Evolutionary conservation across 2,888 invertebrate species (phyloP).

Genomic region (Julus scanicus): DNA sequence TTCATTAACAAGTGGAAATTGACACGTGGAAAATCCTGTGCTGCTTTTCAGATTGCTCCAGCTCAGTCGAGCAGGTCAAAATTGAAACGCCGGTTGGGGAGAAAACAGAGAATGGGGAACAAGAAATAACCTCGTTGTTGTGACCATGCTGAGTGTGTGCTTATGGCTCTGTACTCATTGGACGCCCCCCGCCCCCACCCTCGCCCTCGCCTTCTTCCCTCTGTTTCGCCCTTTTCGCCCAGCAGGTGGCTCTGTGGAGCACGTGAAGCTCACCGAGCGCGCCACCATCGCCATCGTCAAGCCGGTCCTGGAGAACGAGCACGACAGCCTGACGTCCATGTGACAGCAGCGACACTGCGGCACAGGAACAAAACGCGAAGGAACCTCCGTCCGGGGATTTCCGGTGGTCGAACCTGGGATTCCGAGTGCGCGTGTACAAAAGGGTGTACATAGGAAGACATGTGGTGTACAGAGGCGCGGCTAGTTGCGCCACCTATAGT

Average conservation of each 20-base stretch:
- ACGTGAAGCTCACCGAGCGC: slow-evolving; percentile 57
- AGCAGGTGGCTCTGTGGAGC: slow-evolving; percentile 57
- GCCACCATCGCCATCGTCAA: slow-evolving; percentile 58
- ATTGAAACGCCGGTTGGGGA: slow-evolving; percentile 56
- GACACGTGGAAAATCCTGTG: slow-evolving; percentile 38
- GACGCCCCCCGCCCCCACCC: background rate
- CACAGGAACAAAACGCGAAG: slow-evolving; percentile 3
- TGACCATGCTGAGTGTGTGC: slow-evolving; percentile 14
- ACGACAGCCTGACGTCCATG: slow-evolving; percentile 61
- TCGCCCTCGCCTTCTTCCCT: background rate
- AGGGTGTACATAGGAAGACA: slow-evolving; percentile 9
- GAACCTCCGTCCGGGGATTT: background rate
- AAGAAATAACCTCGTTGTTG: slow-evolving; percentile 34
- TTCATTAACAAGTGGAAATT: background rate
- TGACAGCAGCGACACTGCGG: slow-evolving; percentile 55
- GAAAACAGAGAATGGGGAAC: slow-evolving; percentile 55
- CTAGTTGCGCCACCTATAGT: background rate
- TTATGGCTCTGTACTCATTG: background rate
- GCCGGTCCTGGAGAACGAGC: slow-evolving; percentile 60
- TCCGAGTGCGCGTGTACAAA: slow-evolving; percentile 4
- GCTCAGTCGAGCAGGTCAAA: slow-evolving; percentile 56
- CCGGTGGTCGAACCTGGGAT: background rate
- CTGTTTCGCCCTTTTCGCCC: background rate
- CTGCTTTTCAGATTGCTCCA: slow-evolving; percentile 55
- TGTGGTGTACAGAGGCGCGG: background rate